Evolutionary conservation across 2,888 invertebrate genomes (phyloP), one percentile per base, ranked within the genome.

Genomic region (Branchipolynoe longqiensis): DNA sequence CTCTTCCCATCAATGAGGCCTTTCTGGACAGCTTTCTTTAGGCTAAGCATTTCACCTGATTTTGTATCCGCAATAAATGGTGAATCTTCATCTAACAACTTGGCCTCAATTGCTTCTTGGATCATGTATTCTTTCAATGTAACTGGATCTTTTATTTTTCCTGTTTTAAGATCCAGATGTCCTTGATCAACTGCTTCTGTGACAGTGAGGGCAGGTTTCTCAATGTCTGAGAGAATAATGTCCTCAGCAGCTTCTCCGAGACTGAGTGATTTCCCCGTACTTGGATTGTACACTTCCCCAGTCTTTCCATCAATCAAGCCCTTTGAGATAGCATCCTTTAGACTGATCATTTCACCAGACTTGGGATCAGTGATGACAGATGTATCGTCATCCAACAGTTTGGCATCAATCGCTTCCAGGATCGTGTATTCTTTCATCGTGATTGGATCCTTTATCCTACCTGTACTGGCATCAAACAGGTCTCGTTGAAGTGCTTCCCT

Each of bases 1-100:
- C 25, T 25, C 25, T 56, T 56, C n/a, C n/a, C n/a, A n/a, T n/a
- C n/a, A n/a, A n/a, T 25, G 25, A 56, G 56, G 56, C 18, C 56
- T 1, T 56, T 12, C 25, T 56, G n/a, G 1, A 56, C 12, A 3
- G 56, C 56, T 94, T 99, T 98, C 89, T 97, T 96, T 82, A 99
- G 96, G n/a, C 98, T 97, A 91, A 99, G 95, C 88, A 96, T 95
- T 93, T 97, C 58, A 1, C 36, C 25, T n/a, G 56, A 58, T 12
- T 33, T 82, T 8, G 58, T 18, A 33, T 82, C 82, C 28, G 59
- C 58, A 1, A 82, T 96, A 92, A 97, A 96, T 83, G 96, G 36
- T 58, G 28, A 6, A 25, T 82, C 89, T 14, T 91, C 90, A 85
- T 95, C 93, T 96, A 97, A 92, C 96, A 96, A 90, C 22, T 97